Evolutionary conservation across 2,113 vertebrate genomes (phyloP), one percentile per base, ranked within the genome.

Genomic region (Rousettus leschenaultii): DNA sequence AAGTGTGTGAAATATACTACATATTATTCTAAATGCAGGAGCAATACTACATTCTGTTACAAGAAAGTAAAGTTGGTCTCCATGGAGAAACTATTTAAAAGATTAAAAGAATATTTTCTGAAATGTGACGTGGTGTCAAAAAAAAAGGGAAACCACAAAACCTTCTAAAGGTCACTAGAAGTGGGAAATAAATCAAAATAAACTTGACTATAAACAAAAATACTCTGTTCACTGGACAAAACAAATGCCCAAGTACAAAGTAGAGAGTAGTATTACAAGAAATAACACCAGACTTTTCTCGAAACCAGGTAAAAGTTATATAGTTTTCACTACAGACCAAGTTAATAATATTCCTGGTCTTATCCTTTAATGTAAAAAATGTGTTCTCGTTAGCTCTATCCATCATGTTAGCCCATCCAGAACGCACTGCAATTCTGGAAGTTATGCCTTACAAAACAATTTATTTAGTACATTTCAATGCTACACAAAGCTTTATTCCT

Each of bases 361-460:
- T 87, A 18, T 82, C 30, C 30, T 95, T 82, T 63, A 66, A 59
- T 79, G 63, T 71, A 74, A 78, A 91, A 86, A 43, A 3, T 61
- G 4, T 85, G 40, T 98, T 96, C 90, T 87, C 91, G 28, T 78
- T 94, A 83, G 75, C 63, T 95, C 48, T 89, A 79, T 97, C 95
- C 87, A 65, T 97, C 98, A 87, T 97, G 86, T 97, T 96, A 98
- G 92, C 88, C 70, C 86, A 97, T 95, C 88, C 0, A 83, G 97
- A 97, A 92, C 12, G 45, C 97, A 93, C 95, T 97, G 82, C 96
- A 96, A 86, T 71, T 63, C 59, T 63, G 35, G 89, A 97, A 97
- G 91, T 97, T 98, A 97, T 85, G 85, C 96, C 93, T 97, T 98
- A 82, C 94, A 98, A 98, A 98, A 97, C 87, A 97, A 97, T 98